Evolutionary conservation across 92 coral and sea anemone species (phyloP).

Genomic region (Zoanthus sansibaricus): DNA sequence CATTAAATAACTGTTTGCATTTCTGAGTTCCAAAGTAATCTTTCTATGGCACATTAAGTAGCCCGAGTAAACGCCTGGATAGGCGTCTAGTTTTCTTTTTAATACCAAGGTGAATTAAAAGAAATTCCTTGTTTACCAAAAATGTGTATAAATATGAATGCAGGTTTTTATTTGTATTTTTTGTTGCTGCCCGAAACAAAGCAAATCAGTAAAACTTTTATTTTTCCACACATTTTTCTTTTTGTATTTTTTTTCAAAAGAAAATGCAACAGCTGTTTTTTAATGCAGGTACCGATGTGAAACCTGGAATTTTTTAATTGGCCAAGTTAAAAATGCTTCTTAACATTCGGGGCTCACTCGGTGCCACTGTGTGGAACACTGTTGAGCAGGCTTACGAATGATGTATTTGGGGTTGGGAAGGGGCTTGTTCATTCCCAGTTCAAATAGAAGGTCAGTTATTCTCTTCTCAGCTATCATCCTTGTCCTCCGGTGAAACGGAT

Average conservation of each 20-base stretch:
- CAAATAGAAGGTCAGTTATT: conserved; percentile 61
- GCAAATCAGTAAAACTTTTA: background rate
- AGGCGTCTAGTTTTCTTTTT: too few relatives aligned
- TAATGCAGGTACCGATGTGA: background rate
- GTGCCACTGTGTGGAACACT: conserved; percentile 9
- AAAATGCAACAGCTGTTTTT: background rate
- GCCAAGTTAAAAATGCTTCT: background rate
- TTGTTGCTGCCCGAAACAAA: too few relatives aligned
- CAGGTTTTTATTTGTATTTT: too few relatives aligned
- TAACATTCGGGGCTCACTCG: background rate
- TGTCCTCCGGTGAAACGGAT: conserved; percentile 50
- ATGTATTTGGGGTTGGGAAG: background rate
- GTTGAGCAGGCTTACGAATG: background rate
- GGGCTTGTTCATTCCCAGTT: conserved; percentile 52
- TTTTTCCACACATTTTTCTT: background rate
- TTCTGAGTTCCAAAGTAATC: too few relatives aligned
- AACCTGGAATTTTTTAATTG: background rate
- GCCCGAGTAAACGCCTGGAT: too few relatives aligned
- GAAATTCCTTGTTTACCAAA: too few relatives aligned
- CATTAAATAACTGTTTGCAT: too few relatives aligned
- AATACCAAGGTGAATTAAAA: too few relatives aligned
- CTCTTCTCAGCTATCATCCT: conserved; percentile 68
- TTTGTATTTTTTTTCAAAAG: background rate
- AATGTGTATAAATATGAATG: too few relatives aligned
- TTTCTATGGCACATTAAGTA: too few relatives aligned